phyloP scores from a whole-genome alignment of 2,113 vertebrate genomes.

The Eudyptes chrysolophus region DNA sequence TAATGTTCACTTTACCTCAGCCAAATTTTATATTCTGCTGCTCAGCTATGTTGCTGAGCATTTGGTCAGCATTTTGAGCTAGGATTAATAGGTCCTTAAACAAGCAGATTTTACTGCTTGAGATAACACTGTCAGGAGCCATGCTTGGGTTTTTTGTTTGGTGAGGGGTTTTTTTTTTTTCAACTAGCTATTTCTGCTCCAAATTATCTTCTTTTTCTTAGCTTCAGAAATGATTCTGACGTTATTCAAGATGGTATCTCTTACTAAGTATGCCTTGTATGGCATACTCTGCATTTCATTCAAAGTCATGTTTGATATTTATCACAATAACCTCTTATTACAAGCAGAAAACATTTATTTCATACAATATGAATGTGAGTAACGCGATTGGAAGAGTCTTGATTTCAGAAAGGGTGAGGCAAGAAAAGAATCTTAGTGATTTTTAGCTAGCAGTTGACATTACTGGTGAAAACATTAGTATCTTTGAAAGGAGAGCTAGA shows the following conservation, averaged over 20 bases:
- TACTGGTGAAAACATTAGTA: neutral
- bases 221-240: neutral
- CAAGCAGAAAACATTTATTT: neutral
- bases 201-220: neutral
- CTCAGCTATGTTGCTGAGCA: neutral
- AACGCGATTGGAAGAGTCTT: neutral
- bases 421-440: neutral
- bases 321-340: conserved; percentile 24
- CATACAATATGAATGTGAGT: neutral
- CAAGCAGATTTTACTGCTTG: neutral
- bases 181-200: neutral
- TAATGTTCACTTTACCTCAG: neutral
- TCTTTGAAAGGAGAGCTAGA: neutral
- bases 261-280: neutral
- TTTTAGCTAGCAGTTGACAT: conserved; percentile 12
- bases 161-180: neutral
- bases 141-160: neutral
- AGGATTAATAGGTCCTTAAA: conserved; percentile 31
- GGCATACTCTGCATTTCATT: conserved; percentile 4
- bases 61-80: neutral
- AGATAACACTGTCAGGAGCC: neutral
- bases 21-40: conserved; percentile 10
- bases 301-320: conserved; percentile 43
- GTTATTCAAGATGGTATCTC: neutral
- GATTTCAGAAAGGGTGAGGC: neutral